These are phyloP conservation scores for Micromys minutus DNA, from an alignment of 2,113 vertebrate species.

Conservation along the genomic window DNA sequence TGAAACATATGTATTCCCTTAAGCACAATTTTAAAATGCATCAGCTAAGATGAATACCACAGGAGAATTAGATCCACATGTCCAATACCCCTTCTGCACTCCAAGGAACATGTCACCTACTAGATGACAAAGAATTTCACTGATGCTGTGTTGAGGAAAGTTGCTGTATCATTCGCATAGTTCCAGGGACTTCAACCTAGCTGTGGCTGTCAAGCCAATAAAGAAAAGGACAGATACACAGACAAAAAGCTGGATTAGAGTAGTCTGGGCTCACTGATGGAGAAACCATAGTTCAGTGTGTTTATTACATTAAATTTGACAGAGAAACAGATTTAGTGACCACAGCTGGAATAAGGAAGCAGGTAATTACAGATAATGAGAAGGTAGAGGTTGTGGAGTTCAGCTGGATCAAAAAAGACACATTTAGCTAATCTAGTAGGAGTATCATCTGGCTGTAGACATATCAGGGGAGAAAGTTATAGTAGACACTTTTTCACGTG, in stretches of 20 bases:
- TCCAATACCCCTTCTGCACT: not conserved
- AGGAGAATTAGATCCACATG: not conserved
- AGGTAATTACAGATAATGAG: not conserved
- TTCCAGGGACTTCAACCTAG: not conserved
- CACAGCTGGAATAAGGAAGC: not conserved
- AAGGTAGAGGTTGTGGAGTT: not conserved
- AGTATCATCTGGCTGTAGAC: not conserved
- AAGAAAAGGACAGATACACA: not conserved
- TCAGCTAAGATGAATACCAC: not conserved
- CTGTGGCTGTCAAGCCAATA: not conserved
- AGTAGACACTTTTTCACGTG: not conserved
- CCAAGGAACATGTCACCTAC: not conserved
- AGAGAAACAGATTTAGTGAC: not conserved
- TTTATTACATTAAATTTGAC: not conserved
- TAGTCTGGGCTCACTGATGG: not conserved
- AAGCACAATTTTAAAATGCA: conserved; percentile 41
- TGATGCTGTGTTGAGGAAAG: not conserved
- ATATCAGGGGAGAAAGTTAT: not conserved
- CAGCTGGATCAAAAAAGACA: not conserved
- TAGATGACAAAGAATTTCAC: not conserved
- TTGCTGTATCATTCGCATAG: not conserved
- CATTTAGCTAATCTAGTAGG: not conserved
- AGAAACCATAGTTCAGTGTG: not conserved
- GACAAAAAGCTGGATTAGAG: not conserved
- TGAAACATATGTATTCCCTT: not conserved